These are phyloP conservation scores for Heliocidaris tuberculata DNA, from an alignment of 35 echinoderm and acorn worm species.

Conservation along the genomic window DNA sequence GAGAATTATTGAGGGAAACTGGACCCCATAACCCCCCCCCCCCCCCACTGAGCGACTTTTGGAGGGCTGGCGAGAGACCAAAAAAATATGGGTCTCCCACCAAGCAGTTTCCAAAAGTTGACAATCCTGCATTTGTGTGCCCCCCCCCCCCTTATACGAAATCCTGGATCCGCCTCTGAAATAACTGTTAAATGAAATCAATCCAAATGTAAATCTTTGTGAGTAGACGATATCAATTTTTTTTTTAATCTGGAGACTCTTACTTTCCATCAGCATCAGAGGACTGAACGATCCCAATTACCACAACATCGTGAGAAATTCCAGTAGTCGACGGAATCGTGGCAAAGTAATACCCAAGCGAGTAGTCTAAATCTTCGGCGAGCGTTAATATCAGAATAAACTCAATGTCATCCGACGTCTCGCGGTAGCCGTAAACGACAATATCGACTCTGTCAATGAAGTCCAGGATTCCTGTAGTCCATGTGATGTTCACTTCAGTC, in stretches of 20 bases:
- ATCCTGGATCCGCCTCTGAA: background rate
- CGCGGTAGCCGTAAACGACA: background rate
- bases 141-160: too few relatives aligned
- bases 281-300: background rate
- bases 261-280: background rate
- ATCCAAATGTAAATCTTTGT: background rate
- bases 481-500: background rate
- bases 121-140: too few relatives aligned
- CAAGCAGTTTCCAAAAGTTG: too few relatives aligned
- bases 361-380: background rate
- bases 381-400: background rate
- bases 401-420: background rate
- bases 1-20: too few relatives aligned
- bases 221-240: background rate
- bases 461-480: background rate
- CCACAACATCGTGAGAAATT: background rate
- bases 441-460: background rate
- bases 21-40: too few relatives aligned
- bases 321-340: too few relatives aligned
- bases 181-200: background rate
- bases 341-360: background rate
- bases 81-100: too few relatives aligned
- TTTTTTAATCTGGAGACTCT: background rate
- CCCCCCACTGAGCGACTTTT: too few relatives aligned
- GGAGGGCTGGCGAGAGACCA: too few relatives aligned